Evolutionary conservation across 92 coral and sea anemone genomes (phyloP).

Genomic region (Epizoanthus scotinus): DNA sequence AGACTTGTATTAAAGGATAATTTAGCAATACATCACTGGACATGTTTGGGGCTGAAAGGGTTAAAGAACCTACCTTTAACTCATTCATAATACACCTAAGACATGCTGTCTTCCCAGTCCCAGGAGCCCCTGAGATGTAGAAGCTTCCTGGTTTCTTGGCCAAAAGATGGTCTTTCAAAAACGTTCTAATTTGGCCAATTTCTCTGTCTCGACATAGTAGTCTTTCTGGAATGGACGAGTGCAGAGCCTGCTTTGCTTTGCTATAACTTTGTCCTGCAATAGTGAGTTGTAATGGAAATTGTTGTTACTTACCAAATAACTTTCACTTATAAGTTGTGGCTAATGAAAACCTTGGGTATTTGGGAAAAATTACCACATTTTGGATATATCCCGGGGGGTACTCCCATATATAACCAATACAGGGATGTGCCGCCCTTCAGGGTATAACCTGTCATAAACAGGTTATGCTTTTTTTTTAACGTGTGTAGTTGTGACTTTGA

Average conservation of each 20-base stretch:
- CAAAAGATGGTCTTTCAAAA: slow-evolving; percentile 71
- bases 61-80: slow-evolving; percentile 61
- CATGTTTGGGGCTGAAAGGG: too few relatives aligned
- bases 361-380: too few relatives aligned
- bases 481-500: too few relatives aligned
- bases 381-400: too few relatives aligned
- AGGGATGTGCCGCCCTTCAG: too few relatives aligned
- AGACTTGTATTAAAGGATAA: too few relatives aligned
- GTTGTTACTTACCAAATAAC: too few relatives aligned
- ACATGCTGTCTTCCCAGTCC: slow-evolving; percentile 99
- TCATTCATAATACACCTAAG: slow-evolving; percentile 79
- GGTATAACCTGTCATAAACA: too few relatives aligned
- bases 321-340: background rate
- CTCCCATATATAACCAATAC: too few relatives aligned
- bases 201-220: slow-evolving; percentile 94
- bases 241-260: slow-evolving; percentile 86
- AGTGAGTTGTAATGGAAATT: background rate
- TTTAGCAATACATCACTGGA: too few relatives aligned
- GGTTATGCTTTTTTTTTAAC: too few relatives aligned
- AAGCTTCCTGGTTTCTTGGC: slow-evolving; percentile 88
- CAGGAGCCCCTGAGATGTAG: slow-evolving; percentile 98
- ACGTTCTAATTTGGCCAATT: slow-evolving; percentile 63
- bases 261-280: slow-evolving; percentile 76
- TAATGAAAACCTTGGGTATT: too few relatives aligned
- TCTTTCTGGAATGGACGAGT: slow-evolving; percentile 86